Evolutionary conservation across 2,797 vertebrate species (phyloP), one percentile per base, ranked within the genome.

Genomic region (Microtus californicus): DNA sequence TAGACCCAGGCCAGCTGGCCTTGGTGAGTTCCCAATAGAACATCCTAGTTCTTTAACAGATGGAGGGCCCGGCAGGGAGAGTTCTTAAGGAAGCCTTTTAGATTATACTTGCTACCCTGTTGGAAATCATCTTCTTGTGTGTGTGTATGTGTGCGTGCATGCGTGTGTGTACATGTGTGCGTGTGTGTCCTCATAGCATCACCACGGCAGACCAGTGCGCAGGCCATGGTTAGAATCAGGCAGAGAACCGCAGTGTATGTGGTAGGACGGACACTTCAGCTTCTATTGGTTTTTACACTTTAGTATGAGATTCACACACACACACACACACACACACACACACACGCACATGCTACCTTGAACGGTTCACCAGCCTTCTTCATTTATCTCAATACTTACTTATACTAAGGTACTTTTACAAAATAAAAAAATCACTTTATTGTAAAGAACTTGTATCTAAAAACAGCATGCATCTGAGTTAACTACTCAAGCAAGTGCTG

Each of bases 41-140:
- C n/a, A n/a, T n/a, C n/a, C 6, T 63, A 76, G 31, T 91, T 93
- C 91, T 93, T 40, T 15, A 45, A 21, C 81, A n/a, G 31, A 34
- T 74, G 15, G 59, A 90, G 23, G 83, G 48, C 37, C 59, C 80
- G 11, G n/a, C 48, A 91, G 25, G 14, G 7, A n/a, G 56, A 4
- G 73, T 87, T 51, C 71, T 93, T 78, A 71, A 74, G 67, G 81
- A 85, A 91, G 37, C 48, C 94, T 95, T 88, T 85, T n/a, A 82
- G 14, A 89, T 19, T 61, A 59, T 83, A 59, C 61, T 90, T 82
- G 54, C 88, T 89, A 65, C 65, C 37, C 76, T 71, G 1, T 69
- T 89, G 31, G 71, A 31, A 56, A 76, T 74, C 73, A 56, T 92
- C 73, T 29, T 67, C 74, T 25, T 27, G 17, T 31, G 27, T 63